Evolutionary conservation across 1,140 invertebrate genomes (phyloP), one percentile per base, ranked within the genome.

Genomic region (Drosophila bocqueti): DNA sequence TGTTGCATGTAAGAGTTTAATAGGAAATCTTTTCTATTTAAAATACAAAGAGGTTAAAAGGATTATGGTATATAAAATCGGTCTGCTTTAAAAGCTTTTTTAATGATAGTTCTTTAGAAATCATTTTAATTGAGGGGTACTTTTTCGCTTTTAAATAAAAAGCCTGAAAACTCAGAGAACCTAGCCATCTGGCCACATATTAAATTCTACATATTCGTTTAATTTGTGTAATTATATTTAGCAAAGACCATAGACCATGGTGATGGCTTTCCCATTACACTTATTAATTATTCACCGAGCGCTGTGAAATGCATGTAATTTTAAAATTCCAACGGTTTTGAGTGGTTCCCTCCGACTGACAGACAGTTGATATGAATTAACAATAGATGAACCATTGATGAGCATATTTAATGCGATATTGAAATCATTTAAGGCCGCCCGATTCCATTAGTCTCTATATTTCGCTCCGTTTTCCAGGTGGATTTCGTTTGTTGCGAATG

Each of bases 161-260:
- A 50, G 29, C 9, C 2, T 29, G 2, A 29, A 52, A 18, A 52
- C n/a, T 34, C 29, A 10, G 29, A 52, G 29, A 34, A 52, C 10
- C 10, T 8, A 18, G 13, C 5, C 31, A 26, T 24, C 3, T 62
- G 15, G 13, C 24, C 36, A 26, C 42, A 40, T 57, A 57, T 47
- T 71, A 46, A 45, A 42, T 57, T 26, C n/a, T 9, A 13, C 6
- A 26, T 26, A 43, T 18, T 72, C 43, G 67, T 43, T 73, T 60
- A 60, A 73, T 72, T 61, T 36, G n/a, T 43, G 45, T 72, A 60
- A 73, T 73, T 73, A 60, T 73, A 38, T 60, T 68, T 68, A 18
- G 61, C 63, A 18, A 18, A 45, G 58, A 29, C 1, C 9, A 50
- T 11, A 11, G 11, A 5, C 24, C n/a, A 26, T 26, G 29, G 52